Percentiles rank a stretch among this genome's conserved stretches.
Evolutionary conservation across 2,797 vertebrate genomes (phyloP).

Genomic region (Agapornis canus): DNA sequence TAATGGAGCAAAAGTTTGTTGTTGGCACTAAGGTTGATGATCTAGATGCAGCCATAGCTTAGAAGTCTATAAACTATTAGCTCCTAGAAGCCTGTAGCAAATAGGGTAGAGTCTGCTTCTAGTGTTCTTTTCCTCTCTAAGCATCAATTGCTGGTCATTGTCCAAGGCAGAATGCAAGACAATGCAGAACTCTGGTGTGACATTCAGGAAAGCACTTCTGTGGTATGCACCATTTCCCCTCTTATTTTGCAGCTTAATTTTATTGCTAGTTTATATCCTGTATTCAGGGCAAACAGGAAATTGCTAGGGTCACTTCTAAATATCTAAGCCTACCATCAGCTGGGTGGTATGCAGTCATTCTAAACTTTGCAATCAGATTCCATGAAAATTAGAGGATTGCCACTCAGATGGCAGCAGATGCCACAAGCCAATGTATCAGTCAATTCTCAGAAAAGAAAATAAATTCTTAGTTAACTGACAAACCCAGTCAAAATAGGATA

Average conservation of each 20-base stretch:
- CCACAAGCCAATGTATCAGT: neutral
- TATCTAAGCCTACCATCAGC: neutral
- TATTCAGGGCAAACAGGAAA: neutral
- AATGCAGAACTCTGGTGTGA: fast-evolving
- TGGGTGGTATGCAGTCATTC: neutral
- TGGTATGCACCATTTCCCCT: neutral
- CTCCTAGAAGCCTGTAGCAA: neutral
- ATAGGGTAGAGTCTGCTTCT: neutral
- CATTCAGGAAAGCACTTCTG: neutral
- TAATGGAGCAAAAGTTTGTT: neutral
- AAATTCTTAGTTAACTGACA: neutral
- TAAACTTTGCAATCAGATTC: neutral
- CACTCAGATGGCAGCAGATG: neutral
- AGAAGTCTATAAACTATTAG: neutral
- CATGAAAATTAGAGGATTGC: neutral
- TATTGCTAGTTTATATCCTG: neutral
- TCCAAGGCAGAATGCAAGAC: neutral
- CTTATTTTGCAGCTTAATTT: neutral
- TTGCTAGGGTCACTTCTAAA: neutral
- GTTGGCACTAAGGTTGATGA: neutral
- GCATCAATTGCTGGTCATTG: neutral
- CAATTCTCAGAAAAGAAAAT: neutral
- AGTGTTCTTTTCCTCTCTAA: neutral
- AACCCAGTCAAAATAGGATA: neutral
- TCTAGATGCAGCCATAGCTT: neutral